Evolutionary conservation across 2,888 invertebrate species (phyloP).

Genomic region (Loripinus fragilis): DNA sequence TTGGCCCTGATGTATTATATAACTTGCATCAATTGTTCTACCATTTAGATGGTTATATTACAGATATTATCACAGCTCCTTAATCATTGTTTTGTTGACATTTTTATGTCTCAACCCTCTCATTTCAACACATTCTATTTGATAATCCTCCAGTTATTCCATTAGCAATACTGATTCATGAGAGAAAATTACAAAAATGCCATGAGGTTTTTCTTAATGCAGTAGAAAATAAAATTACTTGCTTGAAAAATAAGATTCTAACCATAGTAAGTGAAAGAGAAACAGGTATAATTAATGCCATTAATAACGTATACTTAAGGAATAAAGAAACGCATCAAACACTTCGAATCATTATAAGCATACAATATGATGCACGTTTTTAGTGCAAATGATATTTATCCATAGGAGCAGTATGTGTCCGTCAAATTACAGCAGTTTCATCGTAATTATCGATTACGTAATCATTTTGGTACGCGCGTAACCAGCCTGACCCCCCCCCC

Average conservation of each 20-base stretch:
- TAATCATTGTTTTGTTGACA: conserved; percentile 21
- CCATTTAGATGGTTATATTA: conserved; percentile 16
- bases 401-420: no score
- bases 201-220: background rate
- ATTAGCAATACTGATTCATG: background rate
- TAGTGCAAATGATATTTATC: no score
- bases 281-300: background rate
- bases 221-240: background rate
- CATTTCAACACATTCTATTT: background rate
- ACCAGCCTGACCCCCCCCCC: no score
- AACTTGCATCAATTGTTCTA: conserved; percentile 4
- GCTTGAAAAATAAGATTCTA: background rate
- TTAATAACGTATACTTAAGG: no score
- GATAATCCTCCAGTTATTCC: background rate
- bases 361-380: no score
- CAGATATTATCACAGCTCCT: conserved; percentile 16
- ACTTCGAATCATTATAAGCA: no score
- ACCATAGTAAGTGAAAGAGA: background rate
- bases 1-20: no score
- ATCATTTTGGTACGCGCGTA: no score
- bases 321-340: no score
- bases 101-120: conserved; percentile 20
- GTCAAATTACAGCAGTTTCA: no score
- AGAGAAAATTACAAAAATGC: background rate
- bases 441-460: no score